Conservation (phyloP, 2,888 invertebrate species). For the Pediacus dermestoides region DNA sequence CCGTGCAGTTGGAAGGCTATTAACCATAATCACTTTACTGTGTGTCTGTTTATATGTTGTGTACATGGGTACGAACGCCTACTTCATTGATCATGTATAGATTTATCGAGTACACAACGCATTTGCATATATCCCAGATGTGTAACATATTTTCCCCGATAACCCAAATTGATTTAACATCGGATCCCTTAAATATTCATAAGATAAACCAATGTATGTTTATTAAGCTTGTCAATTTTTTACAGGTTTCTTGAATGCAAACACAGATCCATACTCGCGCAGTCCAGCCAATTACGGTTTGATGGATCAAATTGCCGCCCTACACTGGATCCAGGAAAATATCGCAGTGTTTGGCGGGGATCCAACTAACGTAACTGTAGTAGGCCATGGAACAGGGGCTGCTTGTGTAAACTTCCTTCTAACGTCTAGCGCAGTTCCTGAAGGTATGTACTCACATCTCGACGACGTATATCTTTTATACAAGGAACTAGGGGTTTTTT, state of each 20-base stretch:
- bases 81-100: too few species aligned
- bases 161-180: too few species aligned
- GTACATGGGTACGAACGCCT: too few species aligned
- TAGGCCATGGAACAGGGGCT: slow-evolving; percentile 95
- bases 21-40: slow-evolving; percentile 2
- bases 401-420: slow-evolving; percentile 93
- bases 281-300: slow-evolving; percentile 96
- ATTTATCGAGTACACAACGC: too few species aligned
- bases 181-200: too few species aligned
- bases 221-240: slow-evolving; percentile 28
- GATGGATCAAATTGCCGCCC: slow-evolving; percentile 93
- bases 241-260: slow-evolving; percentile 84
- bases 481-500: too few species aligned
- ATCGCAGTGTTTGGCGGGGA: slow-evolving; percentile 94
- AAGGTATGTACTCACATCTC: too few species aligned
- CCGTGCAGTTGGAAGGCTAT: slow-evolving; percentile 4
- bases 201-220: too few species aligned
- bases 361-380: slow-evolving; percentile 84
- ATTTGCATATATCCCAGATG: too few species aligned
- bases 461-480: too few species aligned
- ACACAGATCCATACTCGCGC: slow-evolving; percentile 79
- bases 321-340: slow-evolving; percentile 96
- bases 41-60: too few species aligned
- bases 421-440: slow-evolving; percentile 89
- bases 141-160: too few species aligned